Evolutionary conservation across 2,113 vertebrate genomes (phyloP).

Genomic region (Lates calcarifer): DNA sequence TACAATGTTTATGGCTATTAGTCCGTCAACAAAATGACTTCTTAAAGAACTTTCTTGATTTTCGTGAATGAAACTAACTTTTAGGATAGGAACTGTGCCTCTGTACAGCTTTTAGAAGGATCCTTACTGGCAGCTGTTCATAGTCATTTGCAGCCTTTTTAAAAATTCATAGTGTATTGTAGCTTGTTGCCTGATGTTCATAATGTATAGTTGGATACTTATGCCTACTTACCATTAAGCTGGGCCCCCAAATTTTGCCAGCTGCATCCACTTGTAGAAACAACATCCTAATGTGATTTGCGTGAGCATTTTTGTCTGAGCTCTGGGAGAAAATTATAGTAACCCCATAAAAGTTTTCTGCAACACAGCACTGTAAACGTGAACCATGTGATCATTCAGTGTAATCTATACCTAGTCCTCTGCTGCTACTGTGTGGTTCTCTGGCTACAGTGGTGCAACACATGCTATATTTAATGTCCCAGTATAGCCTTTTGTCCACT

Average conservation of each 20-base stretch:
- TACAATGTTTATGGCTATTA: conserved; percentile 52
- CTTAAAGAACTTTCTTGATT: conserved; percentile 41
- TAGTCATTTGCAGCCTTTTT: conserved; percentile 56
- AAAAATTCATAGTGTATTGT: conserved; percentile 55
- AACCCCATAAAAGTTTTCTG: conserved; percentile 21
- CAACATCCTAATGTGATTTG: conserved; percentile 57
- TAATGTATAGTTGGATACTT: conserved; percentile 64
- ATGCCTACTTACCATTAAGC: conserved; percentile 52
- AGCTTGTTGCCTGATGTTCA: conserved; percentile 54
- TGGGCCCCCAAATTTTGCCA: conserved; percentile 50
- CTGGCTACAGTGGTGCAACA: conserved; percentile 27
- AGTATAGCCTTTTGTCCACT: conserved; percentile 44
- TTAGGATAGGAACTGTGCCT: conserved; percentile 26
- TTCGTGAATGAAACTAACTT: conserved; percentile 48
- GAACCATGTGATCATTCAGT: conserved; percentile 5
- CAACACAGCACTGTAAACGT: background rate
- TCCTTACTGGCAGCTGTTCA: conserved; percentile 64
- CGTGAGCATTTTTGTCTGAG: conserved; percentile 34
- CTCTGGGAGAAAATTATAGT: conserved; percentile 44
- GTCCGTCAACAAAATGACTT: conserved; percentile 30
- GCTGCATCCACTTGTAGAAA: conserved; percentile 67
- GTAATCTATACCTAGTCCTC: conserved; percentile 17
- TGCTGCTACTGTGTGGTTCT: conserved; percentile 15
- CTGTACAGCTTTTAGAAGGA: conserved; percentile 20
- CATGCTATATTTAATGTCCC: conserved; percentile 47